phyloP scores from a whole-genome alignment of 2,797 vertebrate species.

The Leptodon cayanensis region DNA sequence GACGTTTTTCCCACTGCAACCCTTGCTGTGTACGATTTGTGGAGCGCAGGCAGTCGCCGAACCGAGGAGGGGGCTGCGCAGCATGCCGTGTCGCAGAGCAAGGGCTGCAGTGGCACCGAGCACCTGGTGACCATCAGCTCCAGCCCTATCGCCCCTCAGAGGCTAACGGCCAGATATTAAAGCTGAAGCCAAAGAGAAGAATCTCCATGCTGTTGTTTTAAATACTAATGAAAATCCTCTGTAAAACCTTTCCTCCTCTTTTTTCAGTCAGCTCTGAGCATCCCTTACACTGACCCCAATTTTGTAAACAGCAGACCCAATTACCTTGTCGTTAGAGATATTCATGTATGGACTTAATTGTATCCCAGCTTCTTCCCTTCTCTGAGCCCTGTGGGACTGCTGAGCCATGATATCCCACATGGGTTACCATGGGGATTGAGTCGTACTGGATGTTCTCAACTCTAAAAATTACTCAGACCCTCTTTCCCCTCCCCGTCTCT shows the following conservation, averaged over 20 bases:
- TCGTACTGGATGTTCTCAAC: not conserved
- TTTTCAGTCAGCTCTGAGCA: not conserved
- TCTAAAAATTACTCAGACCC: not conserved
- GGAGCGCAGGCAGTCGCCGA: accelerated
- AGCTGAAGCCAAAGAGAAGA: not conserved
- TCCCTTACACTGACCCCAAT: not conserved
- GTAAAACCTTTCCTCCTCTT: not conserved
- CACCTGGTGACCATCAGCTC: not conserved
- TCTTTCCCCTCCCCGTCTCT: not conserved
- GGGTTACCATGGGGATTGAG: slow-evolving; percentile 16
- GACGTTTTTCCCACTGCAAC: not conserved
- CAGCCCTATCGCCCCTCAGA: not conserved
- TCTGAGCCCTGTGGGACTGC: not conserved
- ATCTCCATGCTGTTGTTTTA: not conserved
- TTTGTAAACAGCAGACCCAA: not conserved
- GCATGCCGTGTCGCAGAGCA: accelerated
- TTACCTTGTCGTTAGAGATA: not conserved
- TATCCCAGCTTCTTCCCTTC: not conserved
- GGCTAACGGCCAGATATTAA: not conserved
- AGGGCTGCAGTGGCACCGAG: not conserved
- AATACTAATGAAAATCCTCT: not conserved
- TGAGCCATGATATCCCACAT: not conserved
- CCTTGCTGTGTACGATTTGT: not conserved
- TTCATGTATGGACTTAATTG: accelerated
- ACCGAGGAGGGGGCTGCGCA: not conserved